These are phyloP conservation scores for Eupithecia vulgata DNA, from an alignment of 2,888 invertebrate species.

Conservation along the genomic window DNA sequence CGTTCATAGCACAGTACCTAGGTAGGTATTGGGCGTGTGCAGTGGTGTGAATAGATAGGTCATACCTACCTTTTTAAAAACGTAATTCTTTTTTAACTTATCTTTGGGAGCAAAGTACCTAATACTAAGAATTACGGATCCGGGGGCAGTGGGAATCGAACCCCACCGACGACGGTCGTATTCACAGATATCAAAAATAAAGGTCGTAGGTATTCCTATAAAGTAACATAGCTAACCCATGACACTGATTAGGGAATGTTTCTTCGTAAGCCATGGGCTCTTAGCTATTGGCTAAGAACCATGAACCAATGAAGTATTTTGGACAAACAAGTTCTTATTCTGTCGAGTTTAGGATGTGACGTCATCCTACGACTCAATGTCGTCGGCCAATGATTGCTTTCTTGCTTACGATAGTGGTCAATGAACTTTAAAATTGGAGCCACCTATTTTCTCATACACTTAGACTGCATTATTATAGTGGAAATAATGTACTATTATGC, in stretches of 20 bases:
- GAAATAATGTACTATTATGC: not conserved
- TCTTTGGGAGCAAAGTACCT: not conserved
- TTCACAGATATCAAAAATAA: too few relatives aligned
- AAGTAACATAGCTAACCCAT: too few relatives aligned
- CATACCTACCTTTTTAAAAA: not conserved
- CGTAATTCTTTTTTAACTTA: not conserved
- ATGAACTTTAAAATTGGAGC: slow-evolving; percentile 19
- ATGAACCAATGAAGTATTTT: not conserved
- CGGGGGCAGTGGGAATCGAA: not conserved
- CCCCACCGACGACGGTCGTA: not conserved
- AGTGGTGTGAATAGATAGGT: not conserved
- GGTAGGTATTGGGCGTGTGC: not conserved
- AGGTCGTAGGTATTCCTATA: too few relatives aligned
- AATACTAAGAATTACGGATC: not conserved
- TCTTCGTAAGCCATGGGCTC: not conserved
- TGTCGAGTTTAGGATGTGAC: slow-evolving; percentile 28
- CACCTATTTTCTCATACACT: not conserved
- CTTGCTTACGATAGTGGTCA: slow-evolving; percentile 18
- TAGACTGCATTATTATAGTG: not conserved
- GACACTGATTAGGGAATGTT: too few relatives aligned
- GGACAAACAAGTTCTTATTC: not conserved
- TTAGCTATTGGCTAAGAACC: not conserved
- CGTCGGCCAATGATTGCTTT: slow-evolving; percentile 24
- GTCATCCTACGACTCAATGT: slow-evolving; percentile 16
- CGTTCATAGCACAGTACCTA: not conserved